These are phyloP conservation scores for Remorina albescens DNA, from an alignment of 2,797 vertebrate species.

Conservation along the genomic window DNA sequence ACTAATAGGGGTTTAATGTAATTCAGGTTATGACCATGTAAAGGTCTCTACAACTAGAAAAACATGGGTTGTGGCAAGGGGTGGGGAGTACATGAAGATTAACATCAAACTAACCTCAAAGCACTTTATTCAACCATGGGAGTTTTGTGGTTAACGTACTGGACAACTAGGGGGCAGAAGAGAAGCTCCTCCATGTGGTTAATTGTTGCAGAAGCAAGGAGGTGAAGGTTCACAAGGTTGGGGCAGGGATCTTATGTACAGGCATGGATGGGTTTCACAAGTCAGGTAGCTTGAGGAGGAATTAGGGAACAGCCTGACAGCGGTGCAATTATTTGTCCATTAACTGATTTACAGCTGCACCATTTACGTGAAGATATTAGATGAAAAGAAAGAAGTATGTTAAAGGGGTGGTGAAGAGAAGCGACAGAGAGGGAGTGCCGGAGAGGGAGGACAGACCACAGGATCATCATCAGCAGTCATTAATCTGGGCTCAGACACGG, in stretches of 20 bases:
- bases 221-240: slow-evolving; percentile 34
- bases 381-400: slow-evolving; percentile 36
- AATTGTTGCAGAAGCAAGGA: slow-evolving; percentile 29
- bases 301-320: slow-evolving; percentile 16
- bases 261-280: slow-evolving; percentile 34
- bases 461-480: slow-evolving; percentile 85
- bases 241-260: slow-evolving; percentile 15
- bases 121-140: slow-evolving; percentile 47
- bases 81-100: slow-evolving; percentile 60
- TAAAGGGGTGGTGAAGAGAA: slow-evolving; percentile 43
- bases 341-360: slow-evolving; percentile 28
- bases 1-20: slow-evolving; percentile 83
- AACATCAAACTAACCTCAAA: slow-evolving; percentile 70
- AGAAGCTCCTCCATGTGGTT: slow-evolving; percentile 43
- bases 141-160: slow-evolving; percentile 46
- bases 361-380: slow-evolving; percentile 35
- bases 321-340: background rate
- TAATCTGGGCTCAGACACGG: slow-evolving; percentile 88
- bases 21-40: slow-evolving; percentile 79
- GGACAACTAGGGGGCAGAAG: slow-evolving; percentile 64
- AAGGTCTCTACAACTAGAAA: slow-evolving; percentile 64
- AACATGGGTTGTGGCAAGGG: slow-evolving; percentile 57
- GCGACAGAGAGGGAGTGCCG: slow-evolving; percentile 49
- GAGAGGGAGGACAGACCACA: slow-evolving; percentile 70
- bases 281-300: slow-evolving; percentile 25